A percentile compares a stretch with the other conserved stretches of the same genome.
Evolutionary conservation across 2,888 invertebrate species (phyloP).

Genomic region (Mimachlamys varia): DNA sequence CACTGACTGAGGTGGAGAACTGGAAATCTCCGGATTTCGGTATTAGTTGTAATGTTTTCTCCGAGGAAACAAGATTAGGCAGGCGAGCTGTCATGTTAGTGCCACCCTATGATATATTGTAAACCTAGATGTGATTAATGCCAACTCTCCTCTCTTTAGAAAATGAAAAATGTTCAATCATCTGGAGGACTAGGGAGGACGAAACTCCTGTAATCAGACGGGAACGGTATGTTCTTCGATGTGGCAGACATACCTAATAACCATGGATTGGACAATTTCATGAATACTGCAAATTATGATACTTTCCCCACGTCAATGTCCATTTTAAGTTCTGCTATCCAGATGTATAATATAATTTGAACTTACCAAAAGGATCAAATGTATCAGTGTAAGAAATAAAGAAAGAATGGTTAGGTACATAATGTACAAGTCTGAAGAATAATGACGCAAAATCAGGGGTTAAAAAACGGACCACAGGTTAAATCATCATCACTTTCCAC

Average conservation of each 20-base stretch:
- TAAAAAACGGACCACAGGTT: too few relatives aligned
- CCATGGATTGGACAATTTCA: background rate
- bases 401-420: too few relatives aligned
- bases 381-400: too few relatives aligned
- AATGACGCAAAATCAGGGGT: too few relatives aligned
- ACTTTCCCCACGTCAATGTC: background rate
- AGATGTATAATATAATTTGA: too few relatives aligned
- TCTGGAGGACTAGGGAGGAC: background rate
- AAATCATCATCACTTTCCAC: too few relatives aligned
- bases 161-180: background rate
- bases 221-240: background rate
- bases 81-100: constrained; percentile 30
- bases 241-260: background rate
- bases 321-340: too few relatives aligned
- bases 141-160: background rate
- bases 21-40: background rate
- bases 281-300: background rate
- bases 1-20: background rate
- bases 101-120: constrained; percentile 1
- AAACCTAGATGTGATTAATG: background rate
- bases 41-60: constrained; percentile 28
- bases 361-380: too few relatives aligned
- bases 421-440: too few relatives aligned
- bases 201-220: background rate
- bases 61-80: constrained; percentile 22